Conservation (phyloP, 92 coral and sea anemone species). For the Diadumene lineata region DNA sequence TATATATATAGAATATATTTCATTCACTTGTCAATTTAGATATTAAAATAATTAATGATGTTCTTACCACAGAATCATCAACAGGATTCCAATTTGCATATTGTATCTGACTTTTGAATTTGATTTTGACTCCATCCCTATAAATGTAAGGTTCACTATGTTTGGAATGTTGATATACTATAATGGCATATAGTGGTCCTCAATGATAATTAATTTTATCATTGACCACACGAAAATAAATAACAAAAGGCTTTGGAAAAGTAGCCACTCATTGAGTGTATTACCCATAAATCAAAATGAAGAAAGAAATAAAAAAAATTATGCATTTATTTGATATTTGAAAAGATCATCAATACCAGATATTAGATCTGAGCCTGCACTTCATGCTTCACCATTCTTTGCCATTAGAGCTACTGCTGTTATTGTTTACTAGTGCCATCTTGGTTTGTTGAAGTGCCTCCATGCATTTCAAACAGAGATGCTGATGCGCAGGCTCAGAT, state of each 20-base stretch:
- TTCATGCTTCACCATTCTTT: too few species aligned
- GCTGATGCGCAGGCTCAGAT: not conserved
- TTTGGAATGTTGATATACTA: not conserved
- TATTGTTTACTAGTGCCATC: too few species aligned
- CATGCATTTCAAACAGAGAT: too few species aligned
- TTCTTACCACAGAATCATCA: conserved; percentile 31
- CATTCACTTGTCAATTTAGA: not conserved
- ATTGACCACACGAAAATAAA: too few species aligned
- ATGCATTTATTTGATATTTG: too few species aligned
- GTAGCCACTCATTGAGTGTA: too few species aligned
- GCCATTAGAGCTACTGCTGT: too few species aligned
- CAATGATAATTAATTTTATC: not conserved
- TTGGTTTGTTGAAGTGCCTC: too few species aligned
- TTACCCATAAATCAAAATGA: not conserved
- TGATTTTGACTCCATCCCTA: conserved; percentile 16
- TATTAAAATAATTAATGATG: not conserved
- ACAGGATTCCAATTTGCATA: conserved; percentile 28
- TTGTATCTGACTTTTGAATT: conserved; percentile 23
- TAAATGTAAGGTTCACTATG: not conserved
- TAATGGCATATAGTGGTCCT: not conserved
- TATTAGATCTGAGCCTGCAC: not conserved
- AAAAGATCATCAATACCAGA: too few species aligned
- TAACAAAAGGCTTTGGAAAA: too few species aligned
- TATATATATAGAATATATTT: too few species aligned
- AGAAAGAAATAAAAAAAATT: not conserved